Evolutionary conservation across 30 jellyfish, hydroid and myxozoan genomes (phyloP).

Genomic region (Aurelia aurita): DNA sequence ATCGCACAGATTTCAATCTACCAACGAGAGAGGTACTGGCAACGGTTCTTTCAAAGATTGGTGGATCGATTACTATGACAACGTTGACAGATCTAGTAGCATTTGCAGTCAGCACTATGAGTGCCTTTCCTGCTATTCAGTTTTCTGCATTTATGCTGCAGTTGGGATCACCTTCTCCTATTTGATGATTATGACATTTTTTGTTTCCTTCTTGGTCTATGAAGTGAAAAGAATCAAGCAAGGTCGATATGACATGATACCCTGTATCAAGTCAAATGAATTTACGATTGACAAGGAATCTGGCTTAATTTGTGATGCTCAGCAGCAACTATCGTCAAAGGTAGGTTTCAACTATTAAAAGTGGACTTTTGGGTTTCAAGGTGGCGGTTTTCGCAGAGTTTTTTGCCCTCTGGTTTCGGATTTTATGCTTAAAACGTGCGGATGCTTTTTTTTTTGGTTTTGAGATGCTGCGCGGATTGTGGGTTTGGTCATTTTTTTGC

Average conservation of each 20-base stretch:
- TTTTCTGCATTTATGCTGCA: conserved; percentile 81
- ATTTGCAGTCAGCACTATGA: conserved; percentile 72
- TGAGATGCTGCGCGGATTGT: no score
- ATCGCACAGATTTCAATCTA: conserved; percentile 29
- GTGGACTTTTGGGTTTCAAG: no score
- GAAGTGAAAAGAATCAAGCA: conserved; percentile 64
- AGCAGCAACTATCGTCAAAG: background rate
- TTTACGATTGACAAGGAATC: background rate
- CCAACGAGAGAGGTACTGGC: conserved; percentile 46
- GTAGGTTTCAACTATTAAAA: no score
- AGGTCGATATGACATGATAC: conserved; percentile 60
- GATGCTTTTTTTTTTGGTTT: no score
- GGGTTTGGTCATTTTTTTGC: no score
- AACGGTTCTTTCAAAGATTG: conserved; percentile 18
- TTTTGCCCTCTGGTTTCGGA: no score
- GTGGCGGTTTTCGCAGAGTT: no score
- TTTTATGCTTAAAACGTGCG: no score
- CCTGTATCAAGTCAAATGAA: conserved; percentile 12
- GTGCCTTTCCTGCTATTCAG: conserved; percentile 79
- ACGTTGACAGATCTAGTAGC: conserved; percentile 84
- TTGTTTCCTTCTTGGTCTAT: conserved; percentile 54
- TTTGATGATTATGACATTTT: conserved; percentile 61
- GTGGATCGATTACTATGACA: conserved; percentile 83
- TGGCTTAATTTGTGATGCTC: conserved; percentile 3
- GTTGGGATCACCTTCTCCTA: conserved; percentile 47